Base-by-base conservation (phyloP, 92 coral and sea anemone species). In the Zoanthus sociatus region DNA sequence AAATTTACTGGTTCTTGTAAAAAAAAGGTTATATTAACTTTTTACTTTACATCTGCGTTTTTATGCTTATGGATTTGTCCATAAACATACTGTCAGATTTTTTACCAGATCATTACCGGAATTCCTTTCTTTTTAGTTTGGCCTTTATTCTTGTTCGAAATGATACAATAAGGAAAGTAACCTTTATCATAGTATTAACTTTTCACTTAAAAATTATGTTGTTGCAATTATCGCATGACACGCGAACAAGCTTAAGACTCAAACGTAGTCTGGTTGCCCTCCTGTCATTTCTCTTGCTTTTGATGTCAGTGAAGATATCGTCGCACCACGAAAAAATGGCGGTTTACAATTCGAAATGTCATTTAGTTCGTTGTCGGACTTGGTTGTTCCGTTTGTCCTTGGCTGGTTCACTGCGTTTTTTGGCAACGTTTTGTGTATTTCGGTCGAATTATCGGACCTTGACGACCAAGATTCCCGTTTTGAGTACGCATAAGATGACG, bases 231-330 rank as follows among this genome's bases (percentile, higher is more conserved):
- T 4, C 4, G 4, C 21, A 6, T 63, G 69, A 63, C 12, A 48
- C 20, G 7, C 30, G 42, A 71, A 48, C 0, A 67, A 46, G 8
- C 26, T 26, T 26, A 26, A 26, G 0, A 18, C 18, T 93, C 84
- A 96, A 32, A 96, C 99, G 71, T 93, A 97, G 33, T 97, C 98
- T 13, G 99, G 97, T 55, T 87, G 86, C 0, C 99, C 99, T 18
- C 98, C 97, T 2, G 93, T 86, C 83, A 95, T 90, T 56, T 97
- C 98, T 42, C 95, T 83, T 31, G 95, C 91, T 74, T 92, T 93
- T 37, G 87, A 89, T 63, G 93, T 88, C 50, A 94, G 66, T 7
- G 84, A 87, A 10, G 98, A 93, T 18, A 94, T 90, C 5, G 95
- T 92, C n/a, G 83, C 84, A n/a, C 91, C 90, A 31, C 86, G 93